Evolutionary conservation across 2,113 vertebrate genomes (phyloP).

Genomic region (Jacana jacana): DNA sequence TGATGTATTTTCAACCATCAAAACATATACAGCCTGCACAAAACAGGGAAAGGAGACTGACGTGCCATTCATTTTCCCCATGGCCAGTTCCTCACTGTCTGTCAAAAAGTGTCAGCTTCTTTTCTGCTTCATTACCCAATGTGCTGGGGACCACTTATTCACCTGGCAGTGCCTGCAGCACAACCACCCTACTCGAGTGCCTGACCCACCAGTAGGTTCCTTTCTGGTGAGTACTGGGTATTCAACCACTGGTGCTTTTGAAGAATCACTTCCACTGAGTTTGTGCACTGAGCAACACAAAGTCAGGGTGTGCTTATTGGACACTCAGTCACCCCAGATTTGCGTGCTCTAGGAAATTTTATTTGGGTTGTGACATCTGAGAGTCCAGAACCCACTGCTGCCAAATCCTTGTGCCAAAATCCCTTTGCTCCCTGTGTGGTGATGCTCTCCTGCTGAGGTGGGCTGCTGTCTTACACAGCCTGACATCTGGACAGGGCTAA

Average conservation of each 20-base stretch:
- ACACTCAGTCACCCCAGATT: background rate
- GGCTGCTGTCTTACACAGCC: background rate
- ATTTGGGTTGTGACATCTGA: background rate
- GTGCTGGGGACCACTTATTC: background rate
- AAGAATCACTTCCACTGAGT: background rate
- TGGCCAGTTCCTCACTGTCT: background rate
- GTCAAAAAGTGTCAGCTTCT: background rate
- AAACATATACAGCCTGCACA: background rate
- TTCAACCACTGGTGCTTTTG: background rate
- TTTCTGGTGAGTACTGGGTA: background rate
- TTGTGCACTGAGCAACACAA: accelerated
- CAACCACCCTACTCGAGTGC: accelerated
- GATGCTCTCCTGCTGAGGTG: background rate
- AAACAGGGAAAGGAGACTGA: background rate
- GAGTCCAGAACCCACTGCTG: background rate
- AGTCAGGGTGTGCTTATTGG: accelerated
- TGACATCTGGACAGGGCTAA: background rate
- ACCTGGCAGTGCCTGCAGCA: background rate
- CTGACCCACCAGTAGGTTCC: background rate
- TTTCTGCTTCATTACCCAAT: background rate
- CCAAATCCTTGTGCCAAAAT: background rate
- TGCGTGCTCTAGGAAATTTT: too few relatives aligned
- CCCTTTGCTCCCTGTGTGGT: background rate
- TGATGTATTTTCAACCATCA: background rate
- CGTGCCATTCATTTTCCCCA: background rate